Conservation (phyloP, 1,140 invertebrate genomes). For the Eulimnadia texana region DNA sequence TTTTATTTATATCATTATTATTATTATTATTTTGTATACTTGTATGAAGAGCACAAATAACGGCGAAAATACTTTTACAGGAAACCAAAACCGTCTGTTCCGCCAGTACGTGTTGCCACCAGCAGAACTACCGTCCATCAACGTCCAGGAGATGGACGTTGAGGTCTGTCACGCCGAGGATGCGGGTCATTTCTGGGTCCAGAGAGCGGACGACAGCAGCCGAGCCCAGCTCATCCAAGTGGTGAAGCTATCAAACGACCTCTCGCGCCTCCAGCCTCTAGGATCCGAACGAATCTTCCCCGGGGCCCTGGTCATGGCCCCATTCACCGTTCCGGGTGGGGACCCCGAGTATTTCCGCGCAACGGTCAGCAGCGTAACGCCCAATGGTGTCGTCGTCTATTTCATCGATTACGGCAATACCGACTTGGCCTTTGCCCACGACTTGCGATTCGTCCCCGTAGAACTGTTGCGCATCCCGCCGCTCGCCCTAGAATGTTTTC, state of each 20-base stretch:
- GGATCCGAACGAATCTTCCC: constrained; percentile 7
- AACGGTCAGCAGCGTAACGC: constrained; percentile 6
- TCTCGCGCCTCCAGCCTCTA: background rate
- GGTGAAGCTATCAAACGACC: background rate
- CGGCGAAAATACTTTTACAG: no score
- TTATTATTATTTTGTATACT: no score
- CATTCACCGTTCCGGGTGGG: constrained; percentile 16
- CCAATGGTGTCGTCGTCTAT: constrained; percentile 34
- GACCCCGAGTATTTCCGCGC: constrained; percentile 23
- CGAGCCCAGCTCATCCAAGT: background rate
- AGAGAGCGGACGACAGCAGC: constrained; percentile 28
- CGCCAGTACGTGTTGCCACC: constrained; percentile 21
- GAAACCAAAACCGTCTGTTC: background rate
- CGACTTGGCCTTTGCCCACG: constrained; percentile 22
- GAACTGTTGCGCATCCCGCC: constrained; percentile 29
- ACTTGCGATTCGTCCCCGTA: constrained; percentile 12
- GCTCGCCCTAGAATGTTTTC: constrained; percentile 52
- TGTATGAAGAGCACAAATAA: no score
- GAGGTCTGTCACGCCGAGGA: constrained; percentile 34
- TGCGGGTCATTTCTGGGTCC: constrained; percentile 45
- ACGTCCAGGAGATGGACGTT: constrained; percentile 32
- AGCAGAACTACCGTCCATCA: constrained; percentile 34
- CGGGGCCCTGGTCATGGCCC: constrained; percentile 16
- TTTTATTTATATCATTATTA: no score
- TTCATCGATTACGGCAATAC: constrained; percentile 67